Conservation (phyloP, 2,888 invertebrate species). For the Rotaria magnacalcarata region DNA sequence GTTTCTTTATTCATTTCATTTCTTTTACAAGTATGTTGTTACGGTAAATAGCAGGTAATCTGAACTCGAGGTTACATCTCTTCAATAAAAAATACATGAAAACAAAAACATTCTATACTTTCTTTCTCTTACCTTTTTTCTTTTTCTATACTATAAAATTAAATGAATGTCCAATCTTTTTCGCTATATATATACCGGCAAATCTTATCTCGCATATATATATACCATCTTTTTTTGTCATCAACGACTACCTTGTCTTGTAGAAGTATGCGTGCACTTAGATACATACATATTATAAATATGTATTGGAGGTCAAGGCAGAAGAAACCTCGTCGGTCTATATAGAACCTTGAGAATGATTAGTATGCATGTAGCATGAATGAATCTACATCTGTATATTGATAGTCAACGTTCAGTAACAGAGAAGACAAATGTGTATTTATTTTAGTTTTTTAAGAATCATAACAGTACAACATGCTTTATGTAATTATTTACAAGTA, state of each 20-base stretch:
- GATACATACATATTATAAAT: not conserved
- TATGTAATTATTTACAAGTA: too few relatives aligned
- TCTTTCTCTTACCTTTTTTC: not conserved
- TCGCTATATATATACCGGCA: not conserved
- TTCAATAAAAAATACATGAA: not conserved
- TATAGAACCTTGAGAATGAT: not conserved
- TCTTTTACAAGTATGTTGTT: constrained; percentile 16
- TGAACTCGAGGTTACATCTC: constrained; percentile 12
- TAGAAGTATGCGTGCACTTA: not conserved
- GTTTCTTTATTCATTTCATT: not conserved
- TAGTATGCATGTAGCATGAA: not conserved
- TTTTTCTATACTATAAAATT: not conserved
- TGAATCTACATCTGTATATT: not conserved
- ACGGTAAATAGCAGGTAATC: constrained; percentile 4
- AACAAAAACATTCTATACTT: not conserved
- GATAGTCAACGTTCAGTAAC: not conserved
- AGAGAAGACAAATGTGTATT: not conserved
- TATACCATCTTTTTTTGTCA: constrained; percentile 25
- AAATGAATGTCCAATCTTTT: not conserved
- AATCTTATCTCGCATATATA: constrained; percentile 7
- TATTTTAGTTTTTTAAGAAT: not conserved
- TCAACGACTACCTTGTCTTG: not conserved
- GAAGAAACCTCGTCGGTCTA: not conserved
- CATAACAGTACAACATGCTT: not conserved
- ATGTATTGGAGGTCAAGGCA: constrained; percentile 14